A percentile compares a stretch with the other conserved stretches of the same genome.
These are phyloP conservation scores for Mesorhabditis spiculigera DNA, from an alignment of 2,888 invertebrate species.

Conservation along the genomic window DNA sequence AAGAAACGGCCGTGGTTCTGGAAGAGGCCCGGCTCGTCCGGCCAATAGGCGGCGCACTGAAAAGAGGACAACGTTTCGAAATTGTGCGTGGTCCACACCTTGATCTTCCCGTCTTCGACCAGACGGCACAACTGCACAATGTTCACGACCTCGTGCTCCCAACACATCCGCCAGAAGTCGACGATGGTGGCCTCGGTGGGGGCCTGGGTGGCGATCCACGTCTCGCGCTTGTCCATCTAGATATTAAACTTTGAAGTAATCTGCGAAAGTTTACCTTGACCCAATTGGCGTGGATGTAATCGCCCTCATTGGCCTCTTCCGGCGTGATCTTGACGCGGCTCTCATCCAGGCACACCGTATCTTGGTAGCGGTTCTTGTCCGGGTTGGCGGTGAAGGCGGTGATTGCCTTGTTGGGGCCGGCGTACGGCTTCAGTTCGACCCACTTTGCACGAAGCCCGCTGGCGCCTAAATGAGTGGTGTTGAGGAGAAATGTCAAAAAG, in stretches of 20 bases:
- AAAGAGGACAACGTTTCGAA: no score
- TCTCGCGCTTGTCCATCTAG: conserved; percentile 44
- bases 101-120: no score
- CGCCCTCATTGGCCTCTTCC: conserved; percentile 22
- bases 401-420: no score
- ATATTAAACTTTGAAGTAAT: neutral
- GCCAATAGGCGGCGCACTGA: neutral
- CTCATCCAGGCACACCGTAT: conserved; percentile 26
- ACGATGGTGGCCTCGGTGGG: conserved; percentile 60
- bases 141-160: conserved; percentile 68
- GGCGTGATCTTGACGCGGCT: conserved; percentile 23
- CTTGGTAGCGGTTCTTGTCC: neutral
- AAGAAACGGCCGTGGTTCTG: neutral
- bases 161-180: conserved; percentile 65
- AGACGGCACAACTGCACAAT: no score
- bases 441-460: no score
- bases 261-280: conserved; percentile 8
- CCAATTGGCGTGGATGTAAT: conserved; percentile 42
- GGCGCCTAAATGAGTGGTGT: no score
- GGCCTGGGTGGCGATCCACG: conserved; percentile 62
- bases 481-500: no score
- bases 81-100: no score
- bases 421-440: no score
- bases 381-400: no score
- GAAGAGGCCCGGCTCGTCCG: neutral